Evolutionary conservation across 2,797 vertebrate species (phyloP).

Genomic region (Rhinichthys osculus): DNA sequence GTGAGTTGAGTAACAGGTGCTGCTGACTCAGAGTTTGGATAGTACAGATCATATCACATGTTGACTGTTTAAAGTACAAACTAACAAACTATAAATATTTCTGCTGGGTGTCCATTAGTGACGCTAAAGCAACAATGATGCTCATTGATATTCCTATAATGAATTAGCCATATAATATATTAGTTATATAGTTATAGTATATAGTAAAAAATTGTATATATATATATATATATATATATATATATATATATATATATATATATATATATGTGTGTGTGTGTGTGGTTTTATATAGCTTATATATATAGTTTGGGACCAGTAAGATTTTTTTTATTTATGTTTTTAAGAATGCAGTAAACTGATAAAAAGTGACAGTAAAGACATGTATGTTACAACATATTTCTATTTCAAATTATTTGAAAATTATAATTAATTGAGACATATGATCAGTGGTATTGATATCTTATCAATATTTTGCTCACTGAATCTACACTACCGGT

Average conservation of each 20-base stretch:
- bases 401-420: background rate
- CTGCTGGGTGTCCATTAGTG: background rate
- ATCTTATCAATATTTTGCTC: background rate
- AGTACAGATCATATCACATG: constrained; percentile 6
- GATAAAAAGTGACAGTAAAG: background rate
- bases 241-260: background rate
- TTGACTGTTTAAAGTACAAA: constrained; percentile 20
- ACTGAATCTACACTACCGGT: background rate
- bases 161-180: background rate
- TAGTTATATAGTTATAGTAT: background rate
- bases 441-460: background rate
- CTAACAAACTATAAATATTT: constrained; percentile 20
- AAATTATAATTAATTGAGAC: background rate
- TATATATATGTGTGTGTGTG: no score
- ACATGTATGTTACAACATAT: background rate
- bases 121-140: background rate
- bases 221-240: background rate
- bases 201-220: no score
- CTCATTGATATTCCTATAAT: background rate
- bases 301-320: no score
- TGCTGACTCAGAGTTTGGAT: constrained; percentile 12
- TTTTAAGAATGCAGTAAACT: background rate
- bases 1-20: background rate
- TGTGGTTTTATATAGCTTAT: no score
- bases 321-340: no score